Base-by-base conservation (phyloP, 2,888 invertebrate genomes). In the Drosophila buzzatii region DNA sequence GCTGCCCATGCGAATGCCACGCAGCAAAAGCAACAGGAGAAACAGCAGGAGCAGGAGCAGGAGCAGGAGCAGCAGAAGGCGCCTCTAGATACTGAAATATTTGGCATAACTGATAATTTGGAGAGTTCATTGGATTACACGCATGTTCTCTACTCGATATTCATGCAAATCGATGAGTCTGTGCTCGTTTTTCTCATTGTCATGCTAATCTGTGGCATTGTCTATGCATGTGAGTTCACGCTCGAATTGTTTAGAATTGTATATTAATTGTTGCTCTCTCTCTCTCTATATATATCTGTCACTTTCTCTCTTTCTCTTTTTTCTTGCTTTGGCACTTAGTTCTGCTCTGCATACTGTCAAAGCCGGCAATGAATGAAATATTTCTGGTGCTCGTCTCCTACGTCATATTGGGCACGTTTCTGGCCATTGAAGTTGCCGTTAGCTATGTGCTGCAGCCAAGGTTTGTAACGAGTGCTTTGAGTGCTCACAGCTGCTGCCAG, bases 281-380 rank as follows among this genome's bases (percentile, higher is more conserved):
- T 51, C 5, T 31, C n/a, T 51, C 3, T 31, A 8, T 35, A 6
- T 1, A 31, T 27, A 27, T 27, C 12, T 42, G 12, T 45, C 10
- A 12, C 35, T 10, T 12, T 16, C 5, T 42, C 7, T 45, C n/a
- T 37, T 1, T 37, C 4, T n/a, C 14, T 27, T 5, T 27, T 31
- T 7, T 47, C 12, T 20, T 31, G n/a, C 10, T 10, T 18, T n/a
- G 3, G 3, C 4, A 23, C 47, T 52, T 82, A 93, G 97, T 95
- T 89, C 93, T 97, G 58, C 94, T 97, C 78, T 95, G 95, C 56
- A 95, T 97, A 82, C 95, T 97, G 75, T 95, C 96, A 65, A 95
- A 97, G 75, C 97, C 97, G 33, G 96, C 97, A 16, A 96, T 98
- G 94, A 98, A 97, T 93, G 97, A 98, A 93, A 96, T 98, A 76